A percentile compares a stretch with the other conserved stretches of the same genome.
These are phyloP conservation scores for Acanthaster planci DNA, from an alignment of 35 echinoderm and acorn worm genomes.

Conservation along the genomic window DNA sequence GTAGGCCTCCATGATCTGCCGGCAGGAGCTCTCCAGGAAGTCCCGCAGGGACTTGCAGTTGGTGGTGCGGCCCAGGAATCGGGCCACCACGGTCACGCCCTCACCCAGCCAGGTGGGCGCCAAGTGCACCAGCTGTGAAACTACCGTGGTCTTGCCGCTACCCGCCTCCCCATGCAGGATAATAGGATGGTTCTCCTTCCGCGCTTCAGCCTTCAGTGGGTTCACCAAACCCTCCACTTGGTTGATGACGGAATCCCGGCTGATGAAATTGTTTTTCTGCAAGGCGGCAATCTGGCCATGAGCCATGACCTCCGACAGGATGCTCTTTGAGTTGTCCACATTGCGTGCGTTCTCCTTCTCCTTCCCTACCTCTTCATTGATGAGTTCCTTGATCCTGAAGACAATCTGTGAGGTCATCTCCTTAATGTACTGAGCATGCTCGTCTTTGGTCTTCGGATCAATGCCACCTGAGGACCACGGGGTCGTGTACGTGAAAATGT, in stretches of 20 bases:
- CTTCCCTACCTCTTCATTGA: constrained; percentile 65
- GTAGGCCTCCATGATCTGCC: constrained; percentile 86
- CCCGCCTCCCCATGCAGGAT: constrained; percentile 84
- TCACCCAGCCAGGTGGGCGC: constrained; percentile 91
- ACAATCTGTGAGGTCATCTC: constrained; percentile 79
- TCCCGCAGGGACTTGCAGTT: constrained; percentile 78
- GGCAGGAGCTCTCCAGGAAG: constrained; percentile 72
- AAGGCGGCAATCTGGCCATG: constrained; percentile 72
- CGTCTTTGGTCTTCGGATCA: constrained; percentile 62
- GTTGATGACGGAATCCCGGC: constrained; percentile 73
- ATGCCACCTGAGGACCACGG: constrained; percentile 86
- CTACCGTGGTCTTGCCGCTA: constrained; percentile 84
- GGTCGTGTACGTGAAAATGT: constrained; percentile 79
- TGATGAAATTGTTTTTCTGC: constrained; percentile 69
- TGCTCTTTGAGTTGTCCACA: constrained; percentile 55
- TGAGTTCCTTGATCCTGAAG: constrained; percentile 73
- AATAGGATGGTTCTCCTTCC: constrained; percentile 66
- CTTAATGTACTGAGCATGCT: constrained; percentile 95
- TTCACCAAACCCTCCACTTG: constrained; percentile 84
- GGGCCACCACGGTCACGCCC: constrained; percentile 56
- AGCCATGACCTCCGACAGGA: constrained; percentile 62
- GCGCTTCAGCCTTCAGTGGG: constrained; percentile 38
- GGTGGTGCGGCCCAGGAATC: constrained; percentile 76
- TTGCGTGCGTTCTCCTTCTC: constrained; percentile 74
- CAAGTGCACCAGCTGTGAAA: constrained; percentile 75